Conservation (phyloP, 2,797 vertebrate species). For the Pseudochromis fuscus region DNA sequence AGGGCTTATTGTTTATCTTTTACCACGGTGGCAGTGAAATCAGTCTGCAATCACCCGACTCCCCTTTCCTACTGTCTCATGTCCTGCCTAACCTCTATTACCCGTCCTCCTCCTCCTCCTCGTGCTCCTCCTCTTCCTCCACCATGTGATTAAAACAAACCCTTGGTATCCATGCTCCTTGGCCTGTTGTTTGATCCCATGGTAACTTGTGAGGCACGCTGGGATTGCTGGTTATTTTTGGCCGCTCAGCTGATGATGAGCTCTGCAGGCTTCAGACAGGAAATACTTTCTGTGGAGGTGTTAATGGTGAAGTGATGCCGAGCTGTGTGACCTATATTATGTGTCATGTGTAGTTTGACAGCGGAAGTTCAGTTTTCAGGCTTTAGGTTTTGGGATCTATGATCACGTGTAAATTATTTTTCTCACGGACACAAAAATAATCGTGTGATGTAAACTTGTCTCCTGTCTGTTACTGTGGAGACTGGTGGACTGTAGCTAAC, state of each 20-base stretch:
- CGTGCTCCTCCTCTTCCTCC: conserved; percentile 11
- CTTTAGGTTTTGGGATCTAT: too few relatives aligned
- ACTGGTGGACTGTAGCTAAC: too few relatives aligned
- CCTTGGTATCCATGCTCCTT: conserved; percentile 31
- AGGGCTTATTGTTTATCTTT: conserved; percentile 38
- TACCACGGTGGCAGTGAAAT: conserved; percentile 43
- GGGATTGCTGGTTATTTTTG: conserved; percentile 58
- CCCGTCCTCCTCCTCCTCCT: conserved; percentile 10
- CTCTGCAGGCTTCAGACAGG: conserved; percentile 17
- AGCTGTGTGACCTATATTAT: background rate
- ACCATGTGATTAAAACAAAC: conserved; percentile 62
- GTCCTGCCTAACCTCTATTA: background rate
- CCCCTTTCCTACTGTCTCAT: conserved; percentile 14
- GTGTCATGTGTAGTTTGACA: background rate
- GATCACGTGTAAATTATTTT: too few relatives aligned
- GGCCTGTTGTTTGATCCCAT: conserved; percentile 55
- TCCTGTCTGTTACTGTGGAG: too few relatives aligned
- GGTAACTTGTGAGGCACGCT: conserved; percentile 60
- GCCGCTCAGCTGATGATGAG: conserved; percentile 40
- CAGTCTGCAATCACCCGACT: conserved; percentile 34
- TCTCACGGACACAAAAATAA: too few relatives aligned
- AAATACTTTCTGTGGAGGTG: conserved; percentile 36
- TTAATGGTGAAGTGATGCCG: conserved; percentile 27
- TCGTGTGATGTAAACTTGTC: too few relatives aligned
- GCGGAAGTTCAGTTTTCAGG: background rate